Base-by-base conservation (phyloP, 2,113 vertebrate genomes). In the Leptobrachium leishanense region DNA sequence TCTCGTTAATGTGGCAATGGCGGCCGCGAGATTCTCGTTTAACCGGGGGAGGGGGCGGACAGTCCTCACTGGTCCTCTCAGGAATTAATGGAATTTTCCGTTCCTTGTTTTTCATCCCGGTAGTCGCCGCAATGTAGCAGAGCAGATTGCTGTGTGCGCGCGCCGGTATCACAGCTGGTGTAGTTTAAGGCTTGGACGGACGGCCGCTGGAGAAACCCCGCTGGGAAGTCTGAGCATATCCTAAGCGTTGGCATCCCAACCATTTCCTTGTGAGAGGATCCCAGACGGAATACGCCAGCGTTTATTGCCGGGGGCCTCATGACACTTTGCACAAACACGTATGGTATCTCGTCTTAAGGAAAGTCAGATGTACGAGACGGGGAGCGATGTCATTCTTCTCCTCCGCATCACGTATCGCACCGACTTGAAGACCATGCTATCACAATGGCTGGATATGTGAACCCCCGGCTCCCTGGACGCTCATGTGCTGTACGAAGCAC, bases 261-360 rank as follows among this genome's bases (percentile, higher is more conserved):
- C 94, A 98, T 98, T 98, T 98, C 97, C 96, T 98, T 93, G 85
- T 87, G 91, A 94, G 92, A 95, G 94, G 93, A 95, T 96, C 95
- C 94, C 93, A 91, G 92, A 92, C 90, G 90, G 88, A 92, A 89
- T 92, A 92, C 88, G 91, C 91, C 94, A 91, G 91, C 91, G 93
- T 95, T 94, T 92, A 93, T 94, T 92, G 92, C 93, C 87, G 82
- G 91, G 93, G 95, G 94, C 92, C 90, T 93, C 94, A 91, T 92
- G 91, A 93, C 92, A 91, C 90, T 92, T 89, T 92, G 95, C 89
- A 92, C 88, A 93, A 95, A 93, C 91, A 93, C 86, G 86, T 89
- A 90, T 93, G 87, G 91, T 92, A 94, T 94, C 91, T 92, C 90
- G 89, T 88, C 92, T 92, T 93, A 94, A 92, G 91, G 91, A 92